These are phyloP conservation scores for Pseudorectes ferrugineus DNA, from an alignment of 2,113 vertebrate genomes.

Conservation along the genomic window DNA sequence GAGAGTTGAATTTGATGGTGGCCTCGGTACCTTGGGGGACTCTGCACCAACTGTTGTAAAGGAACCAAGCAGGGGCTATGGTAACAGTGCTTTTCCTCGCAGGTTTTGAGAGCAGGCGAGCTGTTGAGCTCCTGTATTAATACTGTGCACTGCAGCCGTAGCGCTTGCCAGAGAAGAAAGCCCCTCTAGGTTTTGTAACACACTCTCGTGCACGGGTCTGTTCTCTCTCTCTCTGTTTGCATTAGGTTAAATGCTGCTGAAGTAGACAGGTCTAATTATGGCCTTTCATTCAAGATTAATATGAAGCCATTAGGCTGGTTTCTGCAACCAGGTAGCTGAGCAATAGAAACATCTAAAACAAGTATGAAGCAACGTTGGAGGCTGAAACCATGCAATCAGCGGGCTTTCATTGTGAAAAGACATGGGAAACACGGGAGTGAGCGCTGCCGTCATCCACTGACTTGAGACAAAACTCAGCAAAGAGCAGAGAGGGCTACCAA, in stretches of 20 bases:
- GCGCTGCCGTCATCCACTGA: rapidly evolving
- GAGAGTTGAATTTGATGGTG: neutral
- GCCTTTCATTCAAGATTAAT: conserved; percentile 53
- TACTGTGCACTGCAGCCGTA: rapidly evolving
- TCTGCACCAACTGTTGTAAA: neutral
- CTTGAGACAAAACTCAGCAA: neutral
- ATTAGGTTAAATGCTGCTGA: neutral
- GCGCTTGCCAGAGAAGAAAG: neutral
- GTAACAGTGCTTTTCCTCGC: neutral
- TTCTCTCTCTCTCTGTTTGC: neutral
- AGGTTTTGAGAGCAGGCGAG: neutral
- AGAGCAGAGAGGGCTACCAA: neutral
- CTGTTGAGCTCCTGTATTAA: neutral
- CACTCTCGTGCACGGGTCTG: neutral
- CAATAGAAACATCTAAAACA: conserved; percentile 46
- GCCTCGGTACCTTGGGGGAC: neutral
- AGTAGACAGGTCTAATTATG: conserved; percentile 27
- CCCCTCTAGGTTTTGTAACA: neutral
- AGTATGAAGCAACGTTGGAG: conserved; percentile 20
- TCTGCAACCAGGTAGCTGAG: conserved; percentile 56
- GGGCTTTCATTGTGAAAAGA: neutral
- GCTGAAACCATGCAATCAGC: neutral
- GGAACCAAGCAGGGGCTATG: rapidly evolving
- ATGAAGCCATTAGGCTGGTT: conserved; percentile 41
- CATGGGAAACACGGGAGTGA: neutral